Base-by-base conservation (phyloP, 2,888 invertebrate genomes). In the Eilema caniola region DNA sequence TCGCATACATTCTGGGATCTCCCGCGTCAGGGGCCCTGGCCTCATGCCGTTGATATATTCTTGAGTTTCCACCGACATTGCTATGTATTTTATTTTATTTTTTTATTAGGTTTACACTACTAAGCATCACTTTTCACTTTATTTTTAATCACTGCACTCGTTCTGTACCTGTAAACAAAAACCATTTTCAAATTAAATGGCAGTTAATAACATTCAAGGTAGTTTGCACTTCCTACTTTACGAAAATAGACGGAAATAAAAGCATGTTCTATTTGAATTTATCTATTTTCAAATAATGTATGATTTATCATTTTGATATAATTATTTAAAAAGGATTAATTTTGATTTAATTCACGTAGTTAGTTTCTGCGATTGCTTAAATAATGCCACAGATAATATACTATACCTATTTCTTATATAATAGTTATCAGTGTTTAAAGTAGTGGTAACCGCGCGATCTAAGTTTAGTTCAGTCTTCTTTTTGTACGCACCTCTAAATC, bases 1-100 rank as follows among this genome's bases (percentile, higher is more conserved):
- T 66, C 95, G 83, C 94, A 95, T 95, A 75, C 95, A 95, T 71
- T 94, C 95, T 14, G 95, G 95, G 56, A 95, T 95, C 82, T 95
- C 95, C 67, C 93, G 88, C 0, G 95, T 94, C 11, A 95, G 86
- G 41, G 95, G 94, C 2, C 95, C 95, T 2, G 91, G 92, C 83
- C 86, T 88, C 86, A 92, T 88, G 60, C 94, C 95, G 72, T 92
- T 93, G 59, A 93, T 86, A 75, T 95, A 94, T 75, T 95, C 94
- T 75, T 93, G 92, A 7, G 92, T 90, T 83, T 94, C 92, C 66
- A 85, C 86, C 16, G 92, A 89, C 93, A 93, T 92, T 81, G 71
- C 25, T 62, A 4, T 33, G 67, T 73, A 60, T 10, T 65, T 47
- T 71, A 64, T 1, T 62, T 63, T 24, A n/a, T n/a, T n/a, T n/a